A percentile compares a stretch with the other conserved stretches of the same genome.
Evolutionary conservation across 1,140 invertebrate genomes (phyloP).

Genomic region (Listronotus oregonensis): DNA sequence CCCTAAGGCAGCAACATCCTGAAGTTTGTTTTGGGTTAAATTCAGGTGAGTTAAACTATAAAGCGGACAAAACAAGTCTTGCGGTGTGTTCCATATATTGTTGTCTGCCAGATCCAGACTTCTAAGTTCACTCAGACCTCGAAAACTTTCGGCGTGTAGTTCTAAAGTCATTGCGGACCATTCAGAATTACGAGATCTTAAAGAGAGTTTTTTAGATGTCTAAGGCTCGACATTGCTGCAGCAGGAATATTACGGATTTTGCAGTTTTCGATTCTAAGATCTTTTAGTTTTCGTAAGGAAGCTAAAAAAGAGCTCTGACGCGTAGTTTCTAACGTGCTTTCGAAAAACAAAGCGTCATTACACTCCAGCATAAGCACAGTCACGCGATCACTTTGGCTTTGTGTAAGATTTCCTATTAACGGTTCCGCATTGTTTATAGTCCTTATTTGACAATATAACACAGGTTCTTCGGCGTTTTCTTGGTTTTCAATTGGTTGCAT

Average conservation of each 20-base stretch:
- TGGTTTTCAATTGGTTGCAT: slow-evolving; percentile 61
- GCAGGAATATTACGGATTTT: slow-evolving; percentile 76
- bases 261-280: slow-evolving; percentile 77
- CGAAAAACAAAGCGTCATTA: slow-evolving; percentile 79
- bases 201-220: slow-evolving; percentile 69
- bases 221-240: slow-evolving; percentile 68
- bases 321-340: slow-evolving; percentile 69
- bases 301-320: slow-evolving; percentile 66
- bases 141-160: slow-evolving; percentile 71
- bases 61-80: slow-evolving; percentile 75
- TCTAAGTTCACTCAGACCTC: slow-evolving; percentile 69
- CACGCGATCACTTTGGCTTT: slow-evolving; percentile 67
- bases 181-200: slow-evolving; percentile 79
- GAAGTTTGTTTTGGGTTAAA: slow-evolving; percentile 77
- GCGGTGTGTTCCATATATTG: slow-evolving; percentile 78
- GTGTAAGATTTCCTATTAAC: slow-evolving; percentile 70
- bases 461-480: slow-evolving; percentile 58
- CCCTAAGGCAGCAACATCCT: slow-evolving; percentile 73
- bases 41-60: slow-evolving; percentile 72
- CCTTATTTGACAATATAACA: slow-evolving; percentile 71
- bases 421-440: slow-evolving; percentile 73
- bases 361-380: slow-evolving; percentile 73
- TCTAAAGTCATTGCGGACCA: slow-evolving; percentile 80
- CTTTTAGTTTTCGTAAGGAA: slow-evolving; percentile 67
- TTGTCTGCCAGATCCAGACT: slow-evolving; percentile 77